These are phyloP conservation scores for Mallateleia sp. DNA, from an alignment of 2,888 invertebrate species.

Conservation along the genomic window DNA sequence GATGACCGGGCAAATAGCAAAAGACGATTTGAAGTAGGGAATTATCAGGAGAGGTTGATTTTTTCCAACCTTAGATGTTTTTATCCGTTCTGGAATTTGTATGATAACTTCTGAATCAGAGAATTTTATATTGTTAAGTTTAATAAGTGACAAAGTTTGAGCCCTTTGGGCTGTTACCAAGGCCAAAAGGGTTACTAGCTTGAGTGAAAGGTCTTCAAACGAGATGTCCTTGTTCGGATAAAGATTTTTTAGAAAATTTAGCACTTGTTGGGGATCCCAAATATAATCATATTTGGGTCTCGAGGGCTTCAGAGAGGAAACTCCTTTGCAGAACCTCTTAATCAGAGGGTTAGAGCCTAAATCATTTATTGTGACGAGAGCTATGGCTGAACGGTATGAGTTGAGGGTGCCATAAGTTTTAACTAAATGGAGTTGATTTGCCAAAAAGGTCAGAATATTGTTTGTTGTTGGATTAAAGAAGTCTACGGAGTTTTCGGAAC, in stretches of 20 bases:
- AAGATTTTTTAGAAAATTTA: background rate
- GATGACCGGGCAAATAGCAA: no score
- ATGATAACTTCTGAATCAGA: background rate
- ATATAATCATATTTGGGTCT: background rate
- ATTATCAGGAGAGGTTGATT: background rate
- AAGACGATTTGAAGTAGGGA: constrained; percentile 1
- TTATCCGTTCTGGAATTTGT: background rate
- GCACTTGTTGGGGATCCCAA: background rate
- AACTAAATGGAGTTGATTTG: background rate
- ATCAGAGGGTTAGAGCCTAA: background rate
- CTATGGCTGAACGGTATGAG: background rate
- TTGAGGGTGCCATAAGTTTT: background rate
- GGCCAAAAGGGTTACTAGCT: background rate
- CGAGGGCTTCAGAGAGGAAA: background rate
- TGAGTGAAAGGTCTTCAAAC: background rate
- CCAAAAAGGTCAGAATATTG: background rate
- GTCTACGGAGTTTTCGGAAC: background rate
- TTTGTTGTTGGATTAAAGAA: background rate
- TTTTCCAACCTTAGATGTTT: background rate
- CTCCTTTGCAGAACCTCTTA: background rate
- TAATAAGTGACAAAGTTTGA: constrained; percentile 6
- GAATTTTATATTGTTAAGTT: background rate
- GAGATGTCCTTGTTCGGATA: background rate
- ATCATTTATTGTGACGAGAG: background rate
- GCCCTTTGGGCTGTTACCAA: background rate